Base-by-base conservation (phyloP, 2,113 vertebrate species). In the Phyllostomus hastatus region DNA sequence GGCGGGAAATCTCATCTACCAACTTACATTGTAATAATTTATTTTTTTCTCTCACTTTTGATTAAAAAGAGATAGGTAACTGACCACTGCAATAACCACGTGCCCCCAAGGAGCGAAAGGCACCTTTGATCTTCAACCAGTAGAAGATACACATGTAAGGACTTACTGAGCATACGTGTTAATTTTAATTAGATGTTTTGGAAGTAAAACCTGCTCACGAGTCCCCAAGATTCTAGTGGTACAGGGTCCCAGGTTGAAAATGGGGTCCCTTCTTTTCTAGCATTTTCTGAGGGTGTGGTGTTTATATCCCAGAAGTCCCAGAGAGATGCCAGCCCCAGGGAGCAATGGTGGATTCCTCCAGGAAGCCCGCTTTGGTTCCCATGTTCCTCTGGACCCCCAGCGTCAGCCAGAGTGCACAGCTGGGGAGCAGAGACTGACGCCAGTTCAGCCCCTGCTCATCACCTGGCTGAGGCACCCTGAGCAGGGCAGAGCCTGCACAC, bases 81-180 rank as follows among this genome's bases (percentile, higher is more conserved):
- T 14, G 5, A 2, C 19, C 33, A 4, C 22, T 16, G 2, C 8
- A 6, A 11, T 33, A 14, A n/a, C 48, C 10, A 14, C 2, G 7
- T 73, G 26, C 7, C 54, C 15, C n/a, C 10, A 28, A 57, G 82
- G 73, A 86, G 14, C 2, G 26, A 4, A 2, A 6, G 4, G 38
- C 7, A 59, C 10, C 28, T 10, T 0, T 33, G 31, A 66, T 7
- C 61, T 73, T 46, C 66, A 14, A 1, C 20, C 10, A 15, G 4
- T 5, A 9, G 41, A 28, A 14, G 26, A 22, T n/a, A 67, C 10
- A 31, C 28, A 8, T 0, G 0, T 0, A 33, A 80, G 15, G 67
- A 31, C 52, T 72, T 10, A 12, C 12, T 33, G 46, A 72, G 35
- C 26, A 46, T 70, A 52, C 15, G 0, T 35, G 50, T 14, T 72